Conservation (phyloP, 2,113 vertebrate genomes). For the Gopherus flavomarginatus region DNA sequence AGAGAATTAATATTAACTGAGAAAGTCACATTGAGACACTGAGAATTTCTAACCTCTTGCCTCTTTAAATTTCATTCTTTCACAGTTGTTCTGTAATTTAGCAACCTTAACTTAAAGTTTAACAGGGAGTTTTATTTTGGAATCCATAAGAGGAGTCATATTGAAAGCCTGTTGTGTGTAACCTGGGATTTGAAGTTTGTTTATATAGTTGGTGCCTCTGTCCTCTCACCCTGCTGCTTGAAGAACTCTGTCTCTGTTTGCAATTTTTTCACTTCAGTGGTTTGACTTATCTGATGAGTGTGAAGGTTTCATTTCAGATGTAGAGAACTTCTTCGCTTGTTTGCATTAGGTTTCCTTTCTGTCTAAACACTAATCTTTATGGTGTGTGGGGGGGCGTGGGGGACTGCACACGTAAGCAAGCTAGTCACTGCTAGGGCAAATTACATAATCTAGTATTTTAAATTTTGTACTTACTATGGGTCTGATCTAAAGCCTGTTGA, state of each 20-base stretch:
- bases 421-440: not conserved
- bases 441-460: not conserved
- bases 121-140: not conserved
- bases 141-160: not conserved
- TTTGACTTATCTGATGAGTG: not conserved
- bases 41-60: not conserved
- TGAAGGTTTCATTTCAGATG: not conserved
- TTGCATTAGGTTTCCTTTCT: not conserved
- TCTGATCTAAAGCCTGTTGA: not conserved
- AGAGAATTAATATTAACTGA: not conserved
- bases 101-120: not conserved
- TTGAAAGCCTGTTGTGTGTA: not conserved
- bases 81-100: slow-evolving; percentile 5
- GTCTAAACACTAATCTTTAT: not conserved
- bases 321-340: not conserved
- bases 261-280: not conserved
- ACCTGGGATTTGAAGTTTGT: not conserved
- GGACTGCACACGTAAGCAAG: not conserved
- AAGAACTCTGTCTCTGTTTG: not conserved
- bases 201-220: not conserved
- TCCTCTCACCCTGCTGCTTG: accelerated
- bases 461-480: not conserved
- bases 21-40: not conserved
- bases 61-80: not conserved
- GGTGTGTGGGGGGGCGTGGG: not conserved